Evolutionary conservation across 2,113 vertebrate species (phyloP).

Genomic region (Spea bombifrons): DNA sequence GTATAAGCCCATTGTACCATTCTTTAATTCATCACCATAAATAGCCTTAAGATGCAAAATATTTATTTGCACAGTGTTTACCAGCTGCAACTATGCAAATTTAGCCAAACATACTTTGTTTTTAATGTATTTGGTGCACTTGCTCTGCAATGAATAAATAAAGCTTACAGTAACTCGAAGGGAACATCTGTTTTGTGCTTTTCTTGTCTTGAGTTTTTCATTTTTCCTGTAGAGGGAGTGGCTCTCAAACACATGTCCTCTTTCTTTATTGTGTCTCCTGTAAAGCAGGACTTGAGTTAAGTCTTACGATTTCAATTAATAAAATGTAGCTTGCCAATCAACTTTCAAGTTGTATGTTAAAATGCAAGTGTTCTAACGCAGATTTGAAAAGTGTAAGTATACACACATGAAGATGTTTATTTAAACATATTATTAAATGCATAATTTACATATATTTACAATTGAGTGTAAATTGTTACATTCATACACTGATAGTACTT

Average conservation of each 20-base stretch:
- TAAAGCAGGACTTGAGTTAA: no score
- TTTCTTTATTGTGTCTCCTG: not conserved
- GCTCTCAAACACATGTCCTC: conserved; percentile 48
- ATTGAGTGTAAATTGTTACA: no score
- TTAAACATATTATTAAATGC: no score
- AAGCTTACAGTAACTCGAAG: conserved; percentile 43
- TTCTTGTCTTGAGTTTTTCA: not conserved
- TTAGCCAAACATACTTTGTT: conserved; percentile 18
- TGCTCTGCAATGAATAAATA: conserved; percentile 58
- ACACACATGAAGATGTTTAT: no score
- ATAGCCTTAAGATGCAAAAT: not conserved
- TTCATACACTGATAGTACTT: no score
- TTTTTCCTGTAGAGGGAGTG: conserved; percentile 50
- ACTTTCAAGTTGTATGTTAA: no score
- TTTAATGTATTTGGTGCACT: conserved; percentile 48
- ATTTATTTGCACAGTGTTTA: conserved; percentile 26
- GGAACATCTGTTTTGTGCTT: conserved; percentile 21
- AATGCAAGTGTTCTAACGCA: no score
- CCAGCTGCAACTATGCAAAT: conserved; percentile 50
- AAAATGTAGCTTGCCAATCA: no score
- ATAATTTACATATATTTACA: no score
- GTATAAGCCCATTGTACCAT: conserved; percentile 9
- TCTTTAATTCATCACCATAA: not conserved
- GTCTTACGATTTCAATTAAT: no score
- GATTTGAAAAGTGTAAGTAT: no score